Evolutionary conservation across 2,888 invertebrate genomes (phyloP).

Genomic region (Alcis repandata): DNA sequence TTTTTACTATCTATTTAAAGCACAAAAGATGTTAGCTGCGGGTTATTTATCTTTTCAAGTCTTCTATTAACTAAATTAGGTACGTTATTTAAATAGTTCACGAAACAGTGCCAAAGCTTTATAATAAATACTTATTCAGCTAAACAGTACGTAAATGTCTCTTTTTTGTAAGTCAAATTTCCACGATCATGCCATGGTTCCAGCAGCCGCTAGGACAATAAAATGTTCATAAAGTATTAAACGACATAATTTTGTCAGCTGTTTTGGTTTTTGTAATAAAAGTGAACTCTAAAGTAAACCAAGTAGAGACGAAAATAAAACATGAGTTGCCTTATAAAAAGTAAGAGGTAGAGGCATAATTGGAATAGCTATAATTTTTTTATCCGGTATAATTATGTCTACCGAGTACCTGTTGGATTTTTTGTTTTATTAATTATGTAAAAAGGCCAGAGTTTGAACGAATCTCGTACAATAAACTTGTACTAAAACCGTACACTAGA

Average conservation of each 20-base stretch:
- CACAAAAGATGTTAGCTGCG: too few species aligned
- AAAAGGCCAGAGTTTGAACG: not conserved
- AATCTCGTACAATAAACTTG: not conserved
- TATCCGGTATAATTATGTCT: not conserved
- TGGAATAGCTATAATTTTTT: not conserved
- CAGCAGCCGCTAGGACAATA: not conserved
- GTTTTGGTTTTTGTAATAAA: not conserved
- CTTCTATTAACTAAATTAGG: not conserved
- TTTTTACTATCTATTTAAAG: too few species aligned
- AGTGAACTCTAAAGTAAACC: not conserved
- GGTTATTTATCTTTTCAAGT: not conserved
- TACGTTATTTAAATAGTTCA: not conserved
- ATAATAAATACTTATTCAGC: not conserved
- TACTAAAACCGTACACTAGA: too few species aligned
- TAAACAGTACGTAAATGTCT: not conserved
- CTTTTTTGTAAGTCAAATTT: slow-evolving; percentile 9
- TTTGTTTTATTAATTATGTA: slow-evolving; percentile 1
- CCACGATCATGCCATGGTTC: not conserved
- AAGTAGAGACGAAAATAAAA: not conserved
- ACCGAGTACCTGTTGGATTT: not conserved
- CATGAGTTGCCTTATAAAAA: not conserved
- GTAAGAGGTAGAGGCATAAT: not conserved
- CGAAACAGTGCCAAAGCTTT: not conserved
- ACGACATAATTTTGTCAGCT: slow-evolving; percentile 1
- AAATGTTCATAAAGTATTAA: slow-evolving; percentile 4